A percentile compares a stretch with the other conserved stretches of the same genome.
These are phyloP conservation scores for Papilio aristodemus DNA, from an alignment of 1,140 invertebrate species.

Conservation along the genomic window DNA sequence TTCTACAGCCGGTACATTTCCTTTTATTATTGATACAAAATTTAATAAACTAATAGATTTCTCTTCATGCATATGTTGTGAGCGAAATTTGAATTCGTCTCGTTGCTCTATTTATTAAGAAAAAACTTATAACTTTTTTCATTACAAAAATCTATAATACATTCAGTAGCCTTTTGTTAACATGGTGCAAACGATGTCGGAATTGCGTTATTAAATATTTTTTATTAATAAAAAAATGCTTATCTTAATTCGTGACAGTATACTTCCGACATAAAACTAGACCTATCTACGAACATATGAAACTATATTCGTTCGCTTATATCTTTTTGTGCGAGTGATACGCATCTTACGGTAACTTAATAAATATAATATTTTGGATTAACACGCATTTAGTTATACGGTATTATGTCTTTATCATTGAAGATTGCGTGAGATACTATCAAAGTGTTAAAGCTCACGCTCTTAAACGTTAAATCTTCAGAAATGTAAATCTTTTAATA, in stretches of 20 bases:
- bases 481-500: too few species aligned
- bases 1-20: background rate
- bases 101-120: too few species aligned
- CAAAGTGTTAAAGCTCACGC: background rate
- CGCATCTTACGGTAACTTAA: background rate
- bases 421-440: slow-evolving; percentile 5
- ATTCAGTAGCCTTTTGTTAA: too few species aligned
- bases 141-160: too few species aligned
- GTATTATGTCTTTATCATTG: slow-evolving; percentile 15
- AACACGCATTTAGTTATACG: background rate
- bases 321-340: background rate
- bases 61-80: too few species aligned
- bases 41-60: too few species aligned
- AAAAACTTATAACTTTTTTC: too few species aligned
- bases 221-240: background rate
- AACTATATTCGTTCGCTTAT: background rate
- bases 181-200: too few species aligned
- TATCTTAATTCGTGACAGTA: background rate
- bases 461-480: background rate
- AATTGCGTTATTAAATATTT: too few species aligned
- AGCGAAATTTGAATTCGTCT: too few species aligned
- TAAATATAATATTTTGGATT: slow-evolving; percentile 1
- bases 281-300: background rate
- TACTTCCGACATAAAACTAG: background rate
- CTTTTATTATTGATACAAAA: too few species aligned